phyloP scores from a whole-genome alignment of 2,888 invertebrate genomes.

The Drosophila colorata region DNA sequence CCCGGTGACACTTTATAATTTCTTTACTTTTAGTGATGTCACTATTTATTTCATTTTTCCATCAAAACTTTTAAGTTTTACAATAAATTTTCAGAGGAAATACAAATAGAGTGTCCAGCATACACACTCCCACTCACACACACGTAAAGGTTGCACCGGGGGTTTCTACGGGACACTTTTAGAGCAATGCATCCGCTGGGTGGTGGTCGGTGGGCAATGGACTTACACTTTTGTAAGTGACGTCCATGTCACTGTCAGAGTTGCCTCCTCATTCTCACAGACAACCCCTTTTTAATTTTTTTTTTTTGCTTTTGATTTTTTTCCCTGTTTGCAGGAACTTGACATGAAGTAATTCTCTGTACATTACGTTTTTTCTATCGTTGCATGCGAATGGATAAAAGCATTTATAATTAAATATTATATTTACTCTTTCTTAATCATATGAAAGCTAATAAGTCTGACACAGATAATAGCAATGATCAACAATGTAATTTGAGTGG shows the following conservation, averaged over 20 bases:
- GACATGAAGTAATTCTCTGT: slow-evolving; percentile 36
- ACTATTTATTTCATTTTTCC: slow-evolving; percentile 84
- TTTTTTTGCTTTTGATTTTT: slow-evolving; percentile 23
- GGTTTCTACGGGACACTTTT: slow-evolving; percentile 44
- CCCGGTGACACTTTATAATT: slow-evolving; percentile 85
- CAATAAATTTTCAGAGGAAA: slow-evolving; percentile 82
- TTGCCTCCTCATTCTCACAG: slow-evolving; percentile 39
- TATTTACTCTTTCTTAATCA: slow-evolving; percentile 7
- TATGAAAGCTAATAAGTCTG: not conserved
- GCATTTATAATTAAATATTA: slow-evolving; percentile 20
- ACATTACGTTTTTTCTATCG: slow-evolving; percentile 21
- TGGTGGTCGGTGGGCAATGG: slow-evolving; percentile 28
- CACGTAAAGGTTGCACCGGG: slow-evolving; percentile 47
- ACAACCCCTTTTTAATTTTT: slow-evolving; percentile 29
- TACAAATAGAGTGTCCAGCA: slow-evolving; percentile 81
- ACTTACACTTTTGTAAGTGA: slow-evolving; percentile 76
- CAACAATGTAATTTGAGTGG: too few relatives aligned
- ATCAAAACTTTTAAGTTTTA: slow-evolving; percentile 84
- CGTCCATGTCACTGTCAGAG: slow-evolving; percentile 78
- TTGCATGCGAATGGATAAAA: slow-evolving; percentile 2
- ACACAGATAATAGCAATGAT: not conserved
- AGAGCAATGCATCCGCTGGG: slow-evolving; percentile 43
- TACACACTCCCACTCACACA: slow-evolving; percentile 43
- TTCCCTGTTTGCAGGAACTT: slow-evolving; percentile 22
- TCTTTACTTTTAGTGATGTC: slow-evolving; percentile 85